Evolutionary conservation across 2,113 vertebrate genomes (phyloP).

Genomic region (Dissostichus mawsoni): DNA sequence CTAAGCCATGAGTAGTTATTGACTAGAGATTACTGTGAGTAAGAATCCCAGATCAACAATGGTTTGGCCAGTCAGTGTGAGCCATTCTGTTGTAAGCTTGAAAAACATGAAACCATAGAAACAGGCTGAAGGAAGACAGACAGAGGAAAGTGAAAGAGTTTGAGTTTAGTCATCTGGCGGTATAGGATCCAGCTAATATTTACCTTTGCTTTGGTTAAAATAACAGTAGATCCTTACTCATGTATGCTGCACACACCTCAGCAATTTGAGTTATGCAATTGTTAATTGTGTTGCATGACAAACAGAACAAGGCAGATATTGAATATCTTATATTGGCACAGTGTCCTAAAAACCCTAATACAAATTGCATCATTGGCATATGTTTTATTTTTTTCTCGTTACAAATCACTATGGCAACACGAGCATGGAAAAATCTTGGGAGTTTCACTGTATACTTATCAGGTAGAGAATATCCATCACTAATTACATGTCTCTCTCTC

Average conservation of each 20-base stretch:
- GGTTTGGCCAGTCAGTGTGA: background rate
- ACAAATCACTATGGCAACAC: slow-evolving; percentile 71
- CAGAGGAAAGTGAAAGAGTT: too few species aligned
- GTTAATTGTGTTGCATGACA: background rate
- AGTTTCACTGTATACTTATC: slow-evolving; percentile 34
- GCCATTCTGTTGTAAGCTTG: background rate
- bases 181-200: background rate
- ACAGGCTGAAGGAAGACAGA: background rate
- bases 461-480: slow-evolving; percentile 13
- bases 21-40: background rate
- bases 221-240: background rate
- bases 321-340: background rate
- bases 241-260: background rate
- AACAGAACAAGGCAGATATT: background rate
- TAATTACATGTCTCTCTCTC: background rate
- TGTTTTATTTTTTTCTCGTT: slow-evolving; percentile 38
- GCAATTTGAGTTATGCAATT: background rate
- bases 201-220: background rate
- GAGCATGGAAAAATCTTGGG: slow-evolving; percentile 12
- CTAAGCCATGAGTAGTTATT: background rate
- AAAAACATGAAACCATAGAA: slow-evolving; percentile 6
- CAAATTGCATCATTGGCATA: slow-evolving; percentile 41
- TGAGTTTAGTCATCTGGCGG: too few species aligned
- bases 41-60: background rate
- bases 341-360: slow-evolving; percentile 22